phyloP scores from a whole-genome alignment of 2,888 invertebrate species.

The Girardia tigrina region DNA sequence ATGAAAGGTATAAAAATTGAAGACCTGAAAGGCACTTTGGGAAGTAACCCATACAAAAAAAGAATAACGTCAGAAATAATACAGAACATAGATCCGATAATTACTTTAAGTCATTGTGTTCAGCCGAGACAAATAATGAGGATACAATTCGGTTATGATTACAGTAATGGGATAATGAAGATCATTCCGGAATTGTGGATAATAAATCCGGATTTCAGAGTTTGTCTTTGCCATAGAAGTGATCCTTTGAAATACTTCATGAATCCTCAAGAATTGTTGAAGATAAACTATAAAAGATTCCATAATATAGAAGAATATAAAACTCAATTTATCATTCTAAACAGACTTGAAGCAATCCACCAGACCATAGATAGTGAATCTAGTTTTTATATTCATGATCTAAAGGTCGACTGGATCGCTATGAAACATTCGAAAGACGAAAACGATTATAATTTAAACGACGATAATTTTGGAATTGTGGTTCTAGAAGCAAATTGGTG shows the following conservation, averaged over 20 bases:
- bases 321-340: background rate
- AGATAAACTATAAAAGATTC: conserved; percentile 1
- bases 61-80: background rate
- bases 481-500: background rate
- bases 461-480: too few relatives aligned
- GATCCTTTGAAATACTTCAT: conserved; percentile 9
- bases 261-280: background rate
- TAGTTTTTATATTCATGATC: background rate
- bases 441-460: background rate
- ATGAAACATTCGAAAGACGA: too few relatives aligned
- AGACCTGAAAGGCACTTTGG: background rate
- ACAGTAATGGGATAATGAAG: background rate
- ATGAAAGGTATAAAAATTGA: too few relatives aligned
- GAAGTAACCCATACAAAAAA: background rate
- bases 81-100: background rate
- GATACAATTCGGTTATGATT: background rate
- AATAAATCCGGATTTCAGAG: conserved; percentile 3
- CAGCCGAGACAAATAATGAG: background rate
- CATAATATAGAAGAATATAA: background rate
- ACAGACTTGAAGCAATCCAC: background rate
- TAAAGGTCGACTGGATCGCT: background rate
- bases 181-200: background rate
- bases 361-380: background rate
- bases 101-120: background rate
- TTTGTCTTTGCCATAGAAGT: background rate